Evolutionary conservation across 1,140 invertebrate species (phyloP), one percentile per base, ranked within the genome.

Genomic region (Halesus radiatus): DNA sequence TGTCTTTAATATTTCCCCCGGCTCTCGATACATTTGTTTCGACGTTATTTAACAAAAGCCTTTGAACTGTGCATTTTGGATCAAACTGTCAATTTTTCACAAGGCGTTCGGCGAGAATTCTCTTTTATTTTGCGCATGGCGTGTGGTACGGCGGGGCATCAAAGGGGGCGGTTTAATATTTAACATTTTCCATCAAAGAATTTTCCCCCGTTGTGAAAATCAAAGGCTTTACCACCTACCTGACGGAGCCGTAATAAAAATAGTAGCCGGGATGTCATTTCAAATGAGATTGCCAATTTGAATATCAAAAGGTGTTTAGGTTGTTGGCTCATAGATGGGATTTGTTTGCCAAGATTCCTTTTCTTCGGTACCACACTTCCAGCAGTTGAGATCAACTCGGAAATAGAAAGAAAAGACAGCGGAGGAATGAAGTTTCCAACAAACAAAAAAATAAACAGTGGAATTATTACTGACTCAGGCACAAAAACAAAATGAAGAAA

Each of bases 201-300:
- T 78, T 73, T 60, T 62, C 54, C 32, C 66, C 18, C 64, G 50
- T 18, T 16, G 50, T 32, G 64, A 74, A 74, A 54, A 54, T 74
- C 70, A 74, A 74, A 74, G 76, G 37, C 29, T 37, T 73, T 26
- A 20, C 64, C 78, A 53, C 66, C 22, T 22, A 29, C 64, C 64
- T 72, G 72, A 64, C 78, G 78, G 72, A 52, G 66, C 64, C 37
- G 66, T 73, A 62, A 79, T 79, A 79, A 79, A 79, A 70, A 77
- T 78, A 78, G 78, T 78, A 77, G 81, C 75, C 76, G 76, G 66
- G 78, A 77, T 83, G 81, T 83, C 81, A 83, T 83, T 80, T 45
- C 79, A 79, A 83, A 78, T 83, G 77, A 80, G 79, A 83, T 83
- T 83, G 81, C 79, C 81, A 83, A 83, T 83, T 83, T 83, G 74